These are phyloP conservation scores for Polydrusus tereticollis DNA, from an alignment of 2,888 invertebrate genomes.

Conservation along the genomic window DNA sequence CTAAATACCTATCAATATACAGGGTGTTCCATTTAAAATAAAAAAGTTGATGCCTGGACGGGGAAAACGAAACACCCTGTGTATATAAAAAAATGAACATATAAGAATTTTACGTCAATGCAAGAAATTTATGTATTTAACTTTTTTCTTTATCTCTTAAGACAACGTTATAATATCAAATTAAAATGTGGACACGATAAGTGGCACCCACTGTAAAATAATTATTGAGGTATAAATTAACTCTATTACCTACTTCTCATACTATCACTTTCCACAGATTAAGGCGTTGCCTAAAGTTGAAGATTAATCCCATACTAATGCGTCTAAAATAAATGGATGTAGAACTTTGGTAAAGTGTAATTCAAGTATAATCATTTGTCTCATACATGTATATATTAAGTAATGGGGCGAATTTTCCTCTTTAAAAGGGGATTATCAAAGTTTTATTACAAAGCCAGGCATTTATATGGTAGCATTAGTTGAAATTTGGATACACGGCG, in stretches of 20 bases:
- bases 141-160: no score
- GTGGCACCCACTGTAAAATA: no score
- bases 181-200: no score
- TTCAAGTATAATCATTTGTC: slow-evolving; percentile 19
- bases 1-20: no score
- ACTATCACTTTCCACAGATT: not conserved
- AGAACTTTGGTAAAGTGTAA: slow-evolving; percentile 14
- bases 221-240: not conserved
- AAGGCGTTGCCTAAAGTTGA: not conserved
- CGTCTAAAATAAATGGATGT: not conserved
- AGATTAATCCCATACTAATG: not conserved
- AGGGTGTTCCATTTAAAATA: no score
- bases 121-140: no score
- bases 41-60: no score
- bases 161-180: no score
- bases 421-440: slow-evolving; percentile 9
- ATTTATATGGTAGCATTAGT: not conserved
- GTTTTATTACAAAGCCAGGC: slow-evolving; percentile 6
- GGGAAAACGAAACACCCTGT: no score
- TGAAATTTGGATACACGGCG: not conserved
- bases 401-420: slow-evolving; percentile 7
- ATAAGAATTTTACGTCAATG: no score
- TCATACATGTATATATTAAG: not conserved
- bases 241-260: not conserved
- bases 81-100: no score